Evolutionary conservation across 1,140 invertebrate species (phyloP).

Genomic region (Streblospio benedicti): DNA sequence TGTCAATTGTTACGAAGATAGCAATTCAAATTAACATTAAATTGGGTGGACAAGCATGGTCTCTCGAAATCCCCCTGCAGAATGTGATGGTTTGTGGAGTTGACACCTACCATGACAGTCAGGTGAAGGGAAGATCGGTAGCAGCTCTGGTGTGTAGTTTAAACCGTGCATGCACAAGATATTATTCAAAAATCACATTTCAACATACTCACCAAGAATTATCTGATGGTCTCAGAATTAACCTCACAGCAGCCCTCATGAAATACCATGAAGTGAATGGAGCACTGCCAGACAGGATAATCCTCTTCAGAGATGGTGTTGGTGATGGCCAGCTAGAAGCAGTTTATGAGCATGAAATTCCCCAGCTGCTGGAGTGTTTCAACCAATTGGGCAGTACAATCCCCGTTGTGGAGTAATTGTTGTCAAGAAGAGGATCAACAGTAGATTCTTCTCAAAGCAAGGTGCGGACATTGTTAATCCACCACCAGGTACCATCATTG

Average conservation of each 20-base stretch:
- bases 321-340: slow-evolving; percentile 73
- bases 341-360: slow-evolving; percentile 62
- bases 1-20: slow-evolving; percentile 30
- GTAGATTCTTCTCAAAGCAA: slow-evolving; percentile 12
- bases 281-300: slow-evolving; percentile 61
- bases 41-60: slow-evolving; percentile 12
- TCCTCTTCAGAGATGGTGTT: slow-evolving; percentile 89
- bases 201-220: slow-evolving; percentile 11
- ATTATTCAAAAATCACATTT: slow-evolving; percentile 8
- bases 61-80: slow-evolving; percentile 11
- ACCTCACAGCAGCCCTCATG: slow-evolving; percentile 10
- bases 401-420: slow-evolving; percentile 42
- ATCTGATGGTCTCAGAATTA: slow-evolving; percentile 1
- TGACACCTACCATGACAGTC: slow-evolving; percentile 9
- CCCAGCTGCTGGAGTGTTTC: slow-evolving; percentile 4
- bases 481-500: slow-evolving; percentile 71
- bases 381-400: slow-evolving; percentile 1
- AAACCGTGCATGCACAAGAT: slow-evolving; percentile 3
- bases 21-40: slow-evolving; percentile 15
- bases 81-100: slow-evolving; percentile 14
- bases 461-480: slow-evolving; percentile 60
- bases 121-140: slow-evolving; percentile 4
- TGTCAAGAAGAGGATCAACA: slow-evolving; percentile 79
- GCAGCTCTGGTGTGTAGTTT: slow-evolving; percentile 2
- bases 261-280: slow-evolving; percentile 16